Percentiles rank a stretch among this genome's conserved stretches.
Conservation (phyloP, 2,888 invertebrate species). For the Seira musarum region DNA sequence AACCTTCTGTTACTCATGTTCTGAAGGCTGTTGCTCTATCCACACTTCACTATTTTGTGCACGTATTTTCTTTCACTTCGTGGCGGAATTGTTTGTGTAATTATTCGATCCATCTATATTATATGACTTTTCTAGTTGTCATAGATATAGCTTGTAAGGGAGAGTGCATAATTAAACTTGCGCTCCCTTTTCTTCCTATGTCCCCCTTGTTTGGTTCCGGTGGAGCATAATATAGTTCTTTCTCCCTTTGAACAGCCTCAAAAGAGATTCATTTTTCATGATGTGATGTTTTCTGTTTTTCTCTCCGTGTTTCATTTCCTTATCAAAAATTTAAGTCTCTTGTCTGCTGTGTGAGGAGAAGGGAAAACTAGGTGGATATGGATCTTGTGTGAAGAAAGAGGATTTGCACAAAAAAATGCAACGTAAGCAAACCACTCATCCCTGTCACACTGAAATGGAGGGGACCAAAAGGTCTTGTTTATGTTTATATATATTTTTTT, state of each 20-base stretch:
- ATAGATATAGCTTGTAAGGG: background rate
- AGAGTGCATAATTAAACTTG: background rate
- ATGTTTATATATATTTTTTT: background rate
- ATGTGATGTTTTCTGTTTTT: slow-evolving; percentile 25
- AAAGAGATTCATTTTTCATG: slow-evolving; percentile 44
- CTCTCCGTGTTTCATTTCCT: slow-evolving; percentile 18
- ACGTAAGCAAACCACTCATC: background rate
- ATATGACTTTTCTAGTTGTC: background rate
- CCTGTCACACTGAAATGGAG: background rate
- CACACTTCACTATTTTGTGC: no score
- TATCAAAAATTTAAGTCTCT: slow-evolving; percentile 44
- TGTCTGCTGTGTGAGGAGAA: background rate
- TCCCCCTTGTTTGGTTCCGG: background rate
- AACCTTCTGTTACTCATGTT: no score
- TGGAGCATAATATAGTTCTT: no score
- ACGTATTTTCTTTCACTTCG: background rate
- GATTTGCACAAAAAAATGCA: background rate
- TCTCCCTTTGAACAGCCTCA: background rate
- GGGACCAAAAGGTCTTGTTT: background rate
- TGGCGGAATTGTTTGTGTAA: background rate
- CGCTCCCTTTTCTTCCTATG: background rate
- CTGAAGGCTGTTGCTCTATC: no score
- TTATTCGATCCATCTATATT: background rate
- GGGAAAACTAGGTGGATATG: background rate
- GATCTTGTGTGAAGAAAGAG: background rate